Conservation (phyloP, 2,797 vertebrate genomes). For the Ibycter americanus region DNA sequence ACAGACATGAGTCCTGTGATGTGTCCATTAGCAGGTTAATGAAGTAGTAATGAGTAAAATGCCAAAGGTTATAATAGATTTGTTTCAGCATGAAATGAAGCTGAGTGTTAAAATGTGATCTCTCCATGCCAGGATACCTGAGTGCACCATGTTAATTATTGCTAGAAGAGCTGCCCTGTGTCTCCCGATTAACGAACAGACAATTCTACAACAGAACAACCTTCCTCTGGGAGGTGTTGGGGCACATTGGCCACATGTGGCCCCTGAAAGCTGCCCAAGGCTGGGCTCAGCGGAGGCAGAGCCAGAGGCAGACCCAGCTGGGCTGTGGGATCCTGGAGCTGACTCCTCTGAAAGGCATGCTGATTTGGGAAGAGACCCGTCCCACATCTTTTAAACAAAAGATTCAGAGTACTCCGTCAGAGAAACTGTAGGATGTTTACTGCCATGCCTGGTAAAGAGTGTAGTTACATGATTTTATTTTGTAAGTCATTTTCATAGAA, state of each 20-base stretch:
- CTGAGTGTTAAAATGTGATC: conserved; percentile 84
- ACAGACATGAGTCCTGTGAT: conserved; percentile 74
- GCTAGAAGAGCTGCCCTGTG: conserved; percentile 78
- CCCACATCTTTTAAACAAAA: not conserved
- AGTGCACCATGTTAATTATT: conserved; percentile 82
- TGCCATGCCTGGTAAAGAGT: not conserved
- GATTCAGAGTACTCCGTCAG: not conserved
- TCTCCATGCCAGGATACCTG: conserved; percentile 80
- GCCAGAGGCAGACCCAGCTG: not conserved
- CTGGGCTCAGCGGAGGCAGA: not conserved
- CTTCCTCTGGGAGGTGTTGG: conserved; percentile 72
- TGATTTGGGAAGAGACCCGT: not conserved
- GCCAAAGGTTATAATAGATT: conserved; percentile 81
- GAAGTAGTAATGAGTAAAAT: conserved; percentile 84
- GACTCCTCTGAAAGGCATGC: not conserved
- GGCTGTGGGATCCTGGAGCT: not conserved
- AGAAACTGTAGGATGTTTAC: not conserved
- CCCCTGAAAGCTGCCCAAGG: not conserved
- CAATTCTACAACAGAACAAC: conserved; percentile 68
- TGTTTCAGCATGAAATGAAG: conserved; percentile 74
- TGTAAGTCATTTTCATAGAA: not conserved
- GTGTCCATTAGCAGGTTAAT: conserved; percentile 90
- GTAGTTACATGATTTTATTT: not conserved
- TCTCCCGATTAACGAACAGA: conserved; percentile 72
- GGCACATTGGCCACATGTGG: not conserved